Evolutionary conservation across 2,113 vertebrate species (phyloP).

Genomic region (Pangasianodon gigas): DNA sequence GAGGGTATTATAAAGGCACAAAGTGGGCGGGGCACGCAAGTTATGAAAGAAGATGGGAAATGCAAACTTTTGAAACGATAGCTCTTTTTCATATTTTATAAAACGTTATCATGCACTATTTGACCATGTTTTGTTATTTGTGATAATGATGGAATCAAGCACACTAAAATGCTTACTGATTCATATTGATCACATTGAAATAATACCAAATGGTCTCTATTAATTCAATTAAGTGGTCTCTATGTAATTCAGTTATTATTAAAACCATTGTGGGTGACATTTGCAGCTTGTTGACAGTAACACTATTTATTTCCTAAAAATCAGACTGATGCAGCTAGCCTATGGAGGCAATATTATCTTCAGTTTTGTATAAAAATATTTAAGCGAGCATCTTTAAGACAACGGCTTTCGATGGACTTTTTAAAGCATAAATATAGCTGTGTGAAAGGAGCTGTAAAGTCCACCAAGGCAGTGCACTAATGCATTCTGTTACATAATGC

Average conservation of each 20-base stretch:
- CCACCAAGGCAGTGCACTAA: conserved; percentile 16
- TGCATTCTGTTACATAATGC: conserved; percentile 40
- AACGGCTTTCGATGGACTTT: not conserved
- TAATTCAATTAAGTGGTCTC: not conserved
- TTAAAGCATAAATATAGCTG: not conserved
- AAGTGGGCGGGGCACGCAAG: not conserved
- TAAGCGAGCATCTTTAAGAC: conserved; percentile 4
- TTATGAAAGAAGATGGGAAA: not conserved
- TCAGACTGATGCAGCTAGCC: not conserved
- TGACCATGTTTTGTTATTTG: not conserved
- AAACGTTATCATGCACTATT: not conserved
- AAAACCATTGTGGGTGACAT: no score
- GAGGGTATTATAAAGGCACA: not conserved
- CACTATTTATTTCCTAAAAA: not conserved
- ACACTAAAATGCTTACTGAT: not conserved
- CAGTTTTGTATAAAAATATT: not conserved
- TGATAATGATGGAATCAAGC: not conserved
- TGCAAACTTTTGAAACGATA: no score
- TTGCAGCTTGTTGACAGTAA: no score
- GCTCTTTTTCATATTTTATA: no score
- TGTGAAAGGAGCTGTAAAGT: not conserved
- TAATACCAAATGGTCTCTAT: not conserved
- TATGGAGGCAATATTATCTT: not conserved
- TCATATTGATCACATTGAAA: not conserved
- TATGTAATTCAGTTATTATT: no score